Evolutionary conservation across 2,113 vertebrate species (phyloP).

Genomic region (Oostethus manadensis): DNA sequence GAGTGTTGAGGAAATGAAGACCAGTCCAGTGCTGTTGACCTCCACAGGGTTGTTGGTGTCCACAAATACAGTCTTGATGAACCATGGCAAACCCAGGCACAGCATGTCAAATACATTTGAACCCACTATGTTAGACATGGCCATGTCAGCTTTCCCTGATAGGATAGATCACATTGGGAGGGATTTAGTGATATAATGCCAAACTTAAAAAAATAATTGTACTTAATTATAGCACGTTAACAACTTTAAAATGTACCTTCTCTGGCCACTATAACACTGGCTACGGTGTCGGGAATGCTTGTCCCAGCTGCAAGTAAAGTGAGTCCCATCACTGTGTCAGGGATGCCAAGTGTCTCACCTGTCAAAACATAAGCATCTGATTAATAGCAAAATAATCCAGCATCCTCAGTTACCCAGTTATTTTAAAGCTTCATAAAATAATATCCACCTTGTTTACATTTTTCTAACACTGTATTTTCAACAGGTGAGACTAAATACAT

Average conservation of each 20-base stretch:
- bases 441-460: too few relatives aligned
- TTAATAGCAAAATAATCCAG: too few relatives aligned
- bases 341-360: conserved; percentile 90
- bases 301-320: conserved; percentile 93
- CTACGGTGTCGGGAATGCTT: conserved; percentile 91
- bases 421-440: too few relatives aligned
- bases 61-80: conserved; percentile 89
- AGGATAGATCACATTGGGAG: background rate
- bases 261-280: conserved; percentile 90
- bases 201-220: background rate
- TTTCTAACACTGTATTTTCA: too few relatives aligned
- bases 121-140: conserved; percentile 96
- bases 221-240: background rate
- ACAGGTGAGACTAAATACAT: too few relatives aligned
- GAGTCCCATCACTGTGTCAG: conserved; percentile 96
- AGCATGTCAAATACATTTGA: conserved; percentile 97
- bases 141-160: conserved; percentile 95
- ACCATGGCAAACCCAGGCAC: conserved; percentile 92
- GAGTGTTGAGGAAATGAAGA: conserved; percentile 82
- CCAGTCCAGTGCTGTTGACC: conserved; percentile 87
- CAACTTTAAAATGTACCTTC: conserved; percentile 75
- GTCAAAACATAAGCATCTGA: conserved; percentile 6
- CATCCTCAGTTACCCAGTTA: too few relatives aligned
- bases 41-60: conserved; percentile 77
- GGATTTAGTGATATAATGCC: background rate